Conservation (phyloP, 2,888 invertebrate genomes). For the Eledone cirrhosa region DNA sequence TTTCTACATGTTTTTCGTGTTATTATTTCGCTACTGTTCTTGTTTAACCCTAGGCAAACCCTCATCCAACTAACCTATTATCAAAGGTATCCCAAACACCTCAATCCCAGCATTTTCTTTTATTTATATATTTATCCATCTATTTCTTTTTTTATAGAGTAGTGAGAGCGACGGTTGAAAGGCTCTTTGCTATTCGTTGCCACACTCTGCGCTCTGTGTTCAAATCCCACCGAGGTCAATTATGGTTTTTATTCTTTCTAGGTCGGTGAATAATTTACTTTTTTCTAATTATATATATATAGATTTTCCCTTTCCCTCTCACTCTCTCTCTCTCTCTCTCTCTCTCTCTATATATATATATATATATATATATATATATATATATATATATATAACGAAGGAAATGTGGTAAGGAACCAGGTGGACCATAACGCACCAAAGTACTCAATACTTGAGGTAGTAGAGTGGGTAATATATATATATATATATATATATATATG, state of each 20-base stretch:
- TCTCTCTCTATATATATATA: neutral
- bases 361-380: neutral
- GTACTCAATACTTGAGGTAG: too few relatives aligned
- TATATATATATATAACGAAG: constrained; percentile 11
- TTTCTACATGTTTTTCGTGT: neutral
- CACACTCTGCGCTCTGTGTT: neutral
- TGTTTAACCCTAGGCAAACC: neutral
- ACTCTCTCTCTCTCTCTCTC: too few relatives aligned
- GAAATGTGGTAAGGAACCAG: too few relatives aligned
- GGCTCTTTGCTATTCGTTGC: too few relatives aligned
- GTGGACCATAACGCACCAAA: too few relatives aligned
- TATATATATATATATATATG: neutral
- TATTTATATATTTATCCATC: neutral
- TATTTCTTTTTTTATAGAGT: neutral
- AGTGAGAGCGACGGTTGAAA: too few relatives aligned
- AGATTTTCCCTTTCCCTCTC: too few relatives aligned
- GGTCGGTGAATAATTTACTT: too few relatives aligned
- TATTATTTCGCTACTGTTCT: neutral
- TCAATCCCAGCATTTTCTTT: constrained; percentile 11
- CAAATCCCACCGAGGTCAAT: neutral
- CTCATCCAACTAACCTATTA: too few relatives aligned
- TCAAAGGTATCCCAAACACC: too few relatives aligned
- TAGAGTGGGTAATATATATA: constrained; percentile 3
- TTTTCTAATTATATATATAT: too few relatives aligned
- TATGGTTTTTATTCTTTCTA: too few relatives aligned